Conservation (phyloP, 2,797 vertebrate genomes). For the Phrynocephalus guinanensis region DNA sequence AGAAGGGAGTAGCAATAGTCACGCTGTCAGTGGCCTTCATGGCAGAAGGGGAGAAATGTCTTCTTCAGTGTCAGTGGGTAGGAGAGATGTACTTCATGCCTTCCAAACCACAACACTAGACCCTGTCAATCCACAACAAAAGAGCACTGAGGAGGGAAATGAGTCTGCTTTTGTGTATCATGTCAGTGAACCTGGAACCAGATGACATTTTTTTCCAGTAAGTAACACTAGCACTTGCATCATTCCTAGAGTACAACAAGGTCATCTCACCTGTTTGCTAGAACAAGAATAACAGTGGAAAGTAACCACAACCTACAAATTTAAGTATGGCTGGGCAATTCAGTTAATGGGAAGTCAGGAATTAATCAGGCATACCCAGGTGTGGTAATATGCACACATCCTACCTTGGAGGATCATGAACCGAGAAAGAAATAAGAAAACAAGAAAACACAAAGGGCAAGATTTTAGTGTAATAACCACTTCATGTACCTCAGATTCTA, state of each 20-base stretch:
- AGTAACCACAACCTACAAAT: not conserved
- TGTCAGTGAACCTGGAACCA: not conserved
- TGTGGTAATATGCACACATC: slow-evolving; percentile 2
- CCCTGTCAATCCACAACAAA: not conserved
- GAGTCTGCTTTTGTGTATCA: not conserved
- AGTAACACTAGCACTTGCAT: not conserved
- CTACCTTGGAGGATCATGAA: not conserved
- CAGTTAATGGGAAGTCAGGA: slow-evolving; percentile 1
- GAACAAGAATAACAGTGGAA: slow-evolving; percentile 16
- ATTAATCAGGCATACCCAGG: slow-evolving; percentile 23
- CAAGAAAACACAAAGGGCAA: not conserved
- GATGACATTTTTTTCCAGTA: slow-evolving; percentile 7
- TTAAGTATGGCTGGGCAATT: not conserved
- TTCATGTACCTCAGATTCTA: not conserved
- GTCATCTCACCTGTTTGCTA: not conserved
- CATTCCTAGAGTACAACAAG: slow-evolving; percentile 12
- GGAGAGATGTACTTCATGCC: not conserved
- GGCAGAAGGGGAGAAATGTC: not conserved
- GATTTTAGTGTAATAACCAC: not conserved
- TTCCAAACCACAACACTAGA: not conserved
- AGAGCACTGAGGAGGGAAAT: not conserved
- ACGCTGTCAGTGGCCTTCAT: not conserved
- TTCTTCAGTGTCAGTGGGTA: not conserved
- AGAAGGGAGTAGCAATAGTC: not conserved
- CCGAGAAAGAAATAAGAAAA: slow-evolving; percentile 26